phyloP scores from a whole-genome alignment of 2,113 vertebrate species.

The Taxidea taxus region DNA sequence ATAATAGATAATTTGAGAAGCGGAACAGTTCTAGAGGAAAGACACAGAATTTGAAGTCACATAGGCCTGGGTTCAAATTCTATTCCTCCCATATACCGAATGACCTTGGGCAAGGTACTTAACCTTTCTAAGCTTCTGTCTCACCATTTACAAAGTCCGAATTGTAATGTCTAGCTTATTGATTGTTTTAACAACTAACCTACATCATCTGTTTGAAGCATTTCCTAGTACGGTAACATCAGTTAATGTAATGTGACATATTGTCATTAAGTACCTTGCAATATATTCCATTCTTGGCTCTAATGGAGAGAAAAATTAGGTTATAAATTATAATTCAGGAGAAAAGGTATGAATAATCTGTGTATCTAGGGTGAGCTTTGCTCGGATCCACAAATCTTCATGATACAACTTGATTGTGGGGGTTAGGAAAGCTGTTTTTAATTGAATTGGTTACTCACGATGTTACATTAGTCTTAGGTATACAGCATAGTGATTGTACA shows the following conservation, averaged over 20 bases:
- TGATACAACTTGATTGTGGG: background rate
- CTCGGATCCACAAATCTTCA: background rate
- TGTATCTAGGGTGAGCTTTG: background rate
- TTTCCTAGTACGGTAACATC: background rate
- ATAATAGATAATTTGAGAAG: background rate
- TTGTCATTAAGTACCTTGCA: background rate
- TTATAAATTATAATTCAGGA: background rate
- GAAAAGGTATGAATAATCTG: background rate
- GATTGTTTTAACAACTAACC: background rate
- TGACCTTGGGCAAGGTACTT: background rate
- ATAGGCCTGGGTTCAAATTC: background rate
- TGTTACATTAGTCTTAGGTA: background rate
- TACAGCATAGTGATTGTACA: background rate
- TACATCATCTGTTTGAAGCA: background rate
- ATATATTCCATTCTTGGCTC: background rate
- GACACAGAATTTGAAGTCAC: background rate
- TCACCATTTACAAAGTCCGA: background rate
- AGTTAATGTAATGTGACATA: background rate
- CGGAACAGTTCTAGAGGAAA: background rate
- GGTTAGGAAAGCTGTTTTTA: background rate
- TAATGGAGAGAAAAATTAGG: slow-evolving; percentile 9
- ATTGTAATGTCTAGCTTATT: background rate
- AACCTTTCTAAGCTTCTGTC: background rate
- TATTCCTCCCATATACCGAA: background rate
- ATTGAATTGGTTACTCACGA: background rate